phyloP scores from a whole-genome alignment of 1,140 invertebrate genomes.

The Tachypleus tridentatus region DNA sequence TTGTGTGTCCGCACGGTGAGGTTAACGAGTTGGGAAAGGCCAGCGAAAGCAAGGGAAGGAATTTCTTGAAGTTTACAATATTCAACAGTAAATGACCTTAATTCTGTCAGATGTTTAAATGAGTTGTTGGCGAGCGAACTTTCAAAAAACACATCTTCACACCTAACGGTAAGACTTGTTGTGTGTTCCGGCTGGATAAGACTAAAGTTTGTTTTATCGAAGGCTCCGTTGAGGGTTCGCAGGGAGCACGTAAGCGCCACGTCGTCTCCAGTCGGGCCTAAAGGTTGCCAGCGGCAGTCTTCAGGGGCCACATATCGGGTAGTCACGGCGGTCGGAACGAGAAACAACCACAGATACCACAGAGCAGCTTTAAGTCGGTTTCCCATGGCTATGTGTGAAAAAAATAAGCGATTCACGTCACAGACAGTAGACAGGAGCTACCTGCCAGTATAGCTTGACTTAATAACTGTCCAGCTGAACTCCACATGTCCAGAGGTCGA shows the following conservation, averaged over 20 bases:
- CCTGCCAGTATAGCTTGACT: no score
- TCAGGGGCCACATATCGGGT: slow-evolving; percentile 64
- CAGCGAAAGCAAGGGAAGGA: slow-evolving; percentile 19
- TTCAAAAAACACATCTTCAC: slow-evolving; percentile 61
- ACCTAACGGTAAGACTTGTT: slow-evolving; percentile 60
- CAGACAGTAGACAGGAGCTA: no score
- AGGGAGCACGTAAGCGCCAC: slow-evolving; percentile 19
- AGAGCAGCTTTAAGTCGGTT: no score
- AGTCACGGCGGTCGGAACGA: background rate
- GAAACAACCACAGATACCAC: no score
- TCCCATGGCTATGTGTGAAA: no score
- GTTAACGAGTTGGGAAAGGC: slow-evolving; percentile 24
- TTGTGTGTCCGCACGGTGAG: slow-evolving; percentile 25
- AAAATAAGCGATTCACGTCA: no score
- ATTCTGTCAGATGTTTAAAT: slow-evolving; percentile 22
- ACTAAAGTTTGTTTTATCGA: slow-evolving; percentile 51
- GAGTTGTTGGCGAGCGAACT: slow-evolving; percentile 42
- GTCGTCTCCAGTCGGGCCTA: slow-evolving; percentile 40
- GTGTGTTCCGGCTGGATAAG: slow-evolving; percentile 70
- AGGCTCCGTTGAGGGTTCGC: slow-evolving; percentile 23
- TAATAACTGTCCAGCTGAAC: no score
- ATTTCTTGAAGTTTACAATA: slow-evolving; percentile 23
- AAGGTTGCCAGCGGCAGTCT: slow-evolving; percentile 58
- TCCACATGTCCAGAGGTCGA: no score
- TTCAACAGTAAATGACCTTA: slow-evolving; percentile 21